A percentile compares a stretch with the other conserved stretches of the same genome.
phyloP scores from a whole-genome alignment of 2,797 vertebrate species.

The Siniperca scherzeri region DNA sequence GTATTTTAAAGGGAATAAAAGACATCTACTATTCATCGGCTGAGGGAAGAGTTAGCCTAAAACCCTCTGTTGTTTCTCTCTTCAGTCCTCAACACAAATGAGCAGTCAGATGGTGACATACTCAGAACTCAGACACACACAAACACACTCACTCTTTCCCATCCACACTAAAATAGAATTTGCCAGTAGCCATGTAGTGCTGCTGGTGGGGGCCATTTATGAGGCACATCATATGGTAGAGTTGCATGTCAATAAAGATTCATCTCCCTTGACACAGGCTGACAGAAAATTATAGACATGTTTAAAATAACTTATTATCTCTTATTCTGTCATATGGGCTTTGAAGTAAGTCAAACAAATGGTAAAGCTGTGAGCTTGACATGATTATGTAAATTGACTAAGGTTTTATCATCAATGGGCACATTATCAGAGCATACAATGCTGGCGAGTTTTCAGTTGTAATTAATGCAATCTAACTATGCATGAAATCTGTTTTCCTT shows the following conservation, averaged over 20 bases:
- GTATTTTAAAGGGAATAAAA: neutral
- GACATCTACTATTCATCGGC: neutral
- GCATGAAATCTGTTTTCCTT: neutral
- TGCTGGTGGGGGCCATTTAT: slow-evolving; percentile 37
- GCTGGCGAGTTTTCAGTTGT: neutral
- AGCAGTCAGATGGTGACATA: slow-evolving; percentile 41
- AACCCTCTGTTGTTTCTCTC: slow-evolving; percentile 9
- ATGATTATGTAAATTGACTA: too few species aligned
- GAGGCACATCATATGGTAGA: slow-evolving; percentile 48
- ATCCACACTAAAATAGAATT: slow-evolving; percentile 10
- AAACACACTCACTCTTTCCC: neutral
- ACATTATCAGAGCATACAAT: neutral
- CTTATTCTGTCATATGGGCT: neutral
- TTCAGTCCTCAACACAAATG: slow-evolving; percentile 31
- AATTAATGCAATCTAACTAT: neutral
- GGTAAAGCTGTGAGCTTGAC: too few species aligned
- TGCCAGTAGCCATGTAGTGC: slow-evolving; percentile 19
- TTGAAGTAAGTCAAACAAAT: neutral
- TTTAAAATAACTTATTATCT: neutral
- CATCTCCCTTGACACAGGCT: slow-evolving; percentile 71
- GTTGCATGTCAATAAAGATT: slow-evolving; percentile 62
- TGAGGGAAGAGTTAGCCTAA: neutral
- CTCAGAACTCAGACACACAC: slow-evolving; percentile 11
- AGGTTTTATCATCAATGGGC: neutral
- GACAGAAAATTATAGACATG: slow-evolving; percentile 77